Base-by-base conservation (phyloP, 2,797 vertebrate species). In the Helarctos malayanus region DNA sequence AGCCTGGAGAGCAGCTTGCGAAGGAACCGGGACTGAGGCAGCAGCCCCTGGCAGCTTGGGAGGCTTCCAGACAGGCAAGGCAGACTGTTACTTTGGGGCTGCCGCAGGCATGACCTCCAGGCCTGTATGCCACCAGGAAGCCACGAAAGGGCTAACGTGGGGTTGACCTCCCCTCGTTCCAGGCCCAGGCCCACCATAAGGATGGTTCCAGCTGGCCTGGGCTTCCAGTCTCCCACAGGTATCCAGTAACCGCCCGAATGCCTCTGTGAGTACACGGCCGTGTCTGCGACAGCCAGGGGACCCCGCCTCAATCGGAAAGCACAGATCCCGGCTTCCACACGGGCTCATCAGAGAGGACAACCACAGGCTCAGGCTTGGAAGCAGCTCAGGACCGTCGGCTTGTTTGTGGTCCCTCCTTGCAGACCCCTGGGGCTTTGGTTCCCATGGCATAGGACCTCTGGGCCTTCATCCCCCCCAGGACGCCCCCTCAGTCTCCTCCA, bases 381-480 rank as follows among this genome's bases (percentile, higher is more conserved):
- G 49, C 38, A 25, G 49, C 1, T 59, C 38, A 7, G 47, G 18
- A 38, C 38, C 29, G 32, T 0, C 0, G 7, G 73, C 29, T 81
- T 27, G 2, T 1, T 3, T 9, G n/a, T 5, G 80, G 32, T 13
- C 49, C 80, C 25, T 41, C 47, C 54, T n/a, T 13, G 16, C 68
- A 32, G n/a, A 57, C 9, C 35, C 49, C 54, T 15, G 10, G 21
- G 8, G 21, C 32, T 7, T 63, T 10, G n/a, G 63, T 57, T 32
- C 38, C 68, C 5, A 0, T 1, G 38, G 9, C 45, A 3, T 2
- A 3, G 54, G 21, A 25, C 2, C 11, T 35, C 35, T 57, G 21
- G 21, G 19, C 13, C 12, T 14, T 21, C 27, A 29, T 79, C 78
- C 68, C 23, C 11, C 25, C 57, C 23, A 32, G 41, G 41, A 12